Conservation (phyloP, 2,113 vertebrate genomes). For the Kryptolebias marmoratus region DNA sequence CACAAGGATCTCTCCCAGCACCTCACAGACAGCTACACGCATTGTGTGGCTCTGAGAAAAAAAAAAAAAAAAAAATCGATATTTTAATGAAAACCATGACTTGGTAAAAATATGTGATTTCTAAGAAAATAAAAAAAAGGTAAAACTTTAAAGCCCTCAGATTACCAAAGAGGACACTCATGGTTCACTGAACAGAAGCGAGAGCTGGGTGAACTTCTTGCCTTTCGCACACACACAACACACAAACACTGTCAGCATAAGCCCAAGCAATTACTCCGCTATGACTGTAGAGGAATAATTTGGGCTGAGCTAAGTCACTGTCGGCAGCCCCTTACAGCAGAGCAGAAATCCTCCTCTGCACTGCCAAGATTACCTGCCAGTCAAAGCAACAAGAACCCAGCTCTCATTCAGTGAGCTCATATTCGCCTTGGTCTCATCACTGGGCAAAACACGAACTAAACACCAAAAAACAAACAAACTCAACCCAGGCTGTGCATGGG, state of each 20-base stretch:
- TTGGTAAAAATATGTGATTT: background rate
- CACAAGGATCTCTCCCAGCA: constrained; percentile 88
- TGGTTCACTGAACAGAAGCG: constrained; percentile 54
- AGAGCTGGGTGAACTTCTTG: constrained; percentile 56
- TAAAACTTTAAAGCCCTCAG: constrained; percentile 63
- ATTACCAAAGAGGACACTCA: constrained; percentile 77
- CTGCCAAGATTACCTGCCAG: constrained; percentile 79
- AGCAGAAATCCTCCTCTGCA: constrained; percentile 71
- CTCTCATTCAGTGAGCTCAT: constrained; percentile 67
- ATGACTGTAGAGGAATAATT: constrained; percentile 52
- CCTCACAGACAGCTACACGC: constrained; percentile 89
- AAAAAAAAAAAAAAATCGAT: background rate
- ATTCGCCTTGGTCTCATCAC: constrained; percentile 82
- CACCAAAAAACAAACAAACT: background rate
- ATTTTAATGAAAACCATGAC: background rate
- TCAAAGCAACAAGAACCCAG: constrained; percentile 51
- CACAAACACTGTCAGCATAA: constrained; percentile 58
- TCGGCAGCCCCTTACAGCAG: constrained; percentile 81
- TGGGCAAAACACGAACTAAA: constrained; percentile 41
- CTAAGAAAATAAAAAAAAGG: background rate
- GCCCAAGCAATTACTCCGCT: constrained; percentile 34
- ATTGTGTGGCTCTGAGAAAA: constrained; percentile 84
- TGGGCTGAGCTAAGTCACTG: constrained; percentile 53
- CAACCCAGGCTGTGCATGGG: background rate
- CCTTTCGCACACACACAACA: constrained; percentile 41